Percentiles rank a stretch among this genome's conserved stretches.
These are phyloP conservation scores for Crambe crambe DNA, from an alignment of 37 sponge, comb jelly and placozoan species.

Conservation along the genomic window DNA sequence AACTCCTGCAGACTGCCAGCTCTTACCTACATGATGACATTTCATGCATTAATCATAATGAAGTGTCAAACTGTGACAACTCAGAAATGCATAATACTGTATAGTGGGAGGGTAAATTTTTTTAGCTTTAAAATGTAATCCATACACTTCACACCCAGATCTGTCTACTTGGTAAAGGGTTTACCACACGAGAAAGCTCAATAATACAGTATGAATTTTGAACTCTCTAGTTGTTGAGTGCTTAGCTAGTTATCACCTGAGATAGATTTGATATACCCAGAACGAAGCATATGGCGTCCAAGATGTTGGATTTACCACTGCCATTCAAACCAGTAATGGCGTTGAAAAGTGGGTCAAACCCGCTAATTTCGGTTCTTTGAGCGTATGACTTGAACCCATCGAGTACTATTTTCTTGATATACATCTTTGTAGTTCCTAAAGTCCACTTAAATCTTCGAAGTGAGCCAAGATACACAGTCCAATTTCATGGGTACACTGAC, in stretches of 20 bases:
- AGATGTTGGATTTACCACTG: conserved; percentile 98
- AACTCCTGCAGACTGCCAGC: conserved; percentile 97
- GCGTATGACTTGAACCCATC: conserved; percentile 99
- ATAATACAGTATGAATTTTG: no score
- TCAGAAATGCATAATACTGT: no score
- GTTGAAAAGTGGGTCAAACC: conserved; percentile 96
- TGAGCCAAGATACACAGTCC: not conserved
- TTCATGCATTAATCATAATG: no score
- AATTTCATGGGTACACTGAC: no score
- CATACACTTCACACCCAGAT: no score
- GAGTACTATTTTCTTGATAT: conserved; percentile 90
- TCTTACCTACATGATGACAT: conserved; percentile 93
- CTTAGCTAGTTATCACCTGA: conserved; percentile 77
- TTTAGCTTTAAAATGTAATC: no score
- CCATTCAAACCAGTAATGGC: conserved; percentile 99
- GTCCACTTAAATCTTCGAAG: not conserved
- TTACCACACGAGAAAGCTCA: not conserved
- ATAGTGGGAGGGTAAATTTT: no score
- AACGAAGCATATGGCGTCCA: conserved; percentile 96
- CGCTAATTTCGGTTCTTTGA: conserved; percentile 87
- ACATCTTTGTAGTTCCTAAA: conserved; percentile 52
- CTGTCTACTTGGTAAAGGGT: not conserved
- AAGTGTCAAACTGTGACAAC: no score
- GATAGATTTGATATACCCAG: conserved; percentile 96
- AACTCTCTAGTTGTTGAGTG: not conserved